phyloP scores from a whole-genome alignment of 1,140 invertebrate genomes.

The Caenorhabditis inopinata region DNA sequence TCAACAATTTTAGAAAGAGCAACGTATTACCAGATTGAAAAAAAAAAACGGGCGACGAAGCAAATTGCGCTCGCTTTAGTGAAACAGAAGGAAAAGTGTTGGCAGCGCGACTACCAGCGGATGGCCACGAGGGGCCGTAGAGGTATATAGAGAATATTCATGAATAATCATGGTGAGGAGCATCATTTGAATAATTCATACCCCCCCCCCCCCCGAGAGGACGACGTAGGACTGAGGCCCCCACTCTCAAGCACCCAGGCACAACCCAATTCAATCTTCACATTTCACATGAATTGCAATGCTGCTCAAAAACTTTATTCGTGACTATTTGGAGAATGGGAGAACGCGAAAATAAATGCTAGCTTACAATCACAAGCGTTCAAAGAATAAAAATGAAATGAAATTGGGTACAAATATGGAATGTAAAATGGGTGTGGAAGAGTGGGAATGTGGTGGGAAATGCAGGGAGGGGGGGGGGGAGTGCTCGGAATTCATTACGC shows the following conservation, averaged over 20 bases:
- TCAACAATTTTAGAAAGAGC: no score
- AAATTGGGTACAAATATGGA: background rate
- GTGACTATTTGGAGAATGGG: no score
- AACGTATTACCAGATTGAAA: no score
- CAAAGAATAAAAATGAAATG: background rate
- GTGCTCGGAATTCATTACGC: slow-evolving; percentile 32
- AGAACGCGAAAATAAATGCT: no score
- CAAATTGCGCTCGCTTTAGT: background rate
- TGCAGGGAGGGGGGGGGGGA: background rate
- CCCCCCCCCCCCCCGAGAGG: background rate
- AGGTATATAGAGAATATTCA: slow-evolving; percentile 32
- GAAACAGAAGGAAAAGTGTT: slow-evolving; percentile 1
- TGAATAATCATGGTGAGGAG: slow-evolving; percentile 34
- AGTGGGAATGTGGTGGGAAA: slow-evolving; percentile 25
- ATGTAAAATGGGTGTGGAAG: background rate
- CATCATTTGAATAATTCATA: slow-evolving; percentile 35
- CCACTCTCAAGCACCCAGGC: background rate
- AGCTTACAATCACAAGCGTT: background rate
- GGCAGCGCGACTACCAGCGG: background rate
- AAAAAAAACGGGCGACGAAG: no score
- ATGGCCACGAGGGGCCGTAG: background rate
- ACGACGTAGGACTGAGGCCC: background rate
- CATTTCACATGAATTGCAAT: slow-evolving; percentile 1
- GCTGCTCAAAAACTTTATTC: background rate
- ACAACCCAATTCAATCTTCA: slow-evolving; percentile 5